A percentile compares a stretch with the other conserved stretches of the same genome.
Conservation (phyloP, 1,140 invertebrate species). For the Portunus trituberculatus region DNA sequence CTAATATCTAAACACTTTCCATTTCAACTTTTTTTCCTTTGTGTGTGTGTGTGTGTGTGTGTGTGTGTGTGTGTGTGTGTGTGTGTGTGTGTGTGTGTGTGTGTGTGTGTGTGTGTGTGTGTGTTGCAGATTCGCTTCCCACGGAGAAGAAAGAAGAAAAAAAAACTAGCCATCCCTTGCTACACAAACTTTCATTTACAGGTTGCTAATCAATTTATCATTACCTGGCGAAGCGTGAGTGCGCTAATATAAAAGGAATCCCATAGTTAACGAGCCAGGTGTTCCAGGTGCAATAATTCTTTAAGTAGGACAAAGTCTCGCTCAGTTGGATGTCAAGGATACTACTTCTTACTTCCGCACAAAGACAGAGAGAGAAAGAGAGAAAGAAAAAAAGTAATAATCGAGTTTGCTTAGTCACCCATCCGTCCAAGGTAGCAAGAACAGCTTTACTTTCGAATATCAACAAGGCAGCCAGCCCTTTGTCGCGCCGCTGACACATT, state of each 20-base stretch:
- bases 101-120: too few relatives aligned
- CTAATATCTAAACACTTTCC: too few relatives aligned
- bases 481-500: not conserved
- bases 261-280: not conserved
- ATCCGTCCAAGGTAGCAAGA: not conserved
- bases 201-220: not conserved
- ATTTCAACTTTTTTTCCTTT: too few relatives aligned
- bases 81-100: too few relatives aligned
- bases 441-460: not conserved
- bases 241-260: not conserved
- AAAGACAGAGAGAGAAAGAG: not conserved
- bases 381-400: too few relatives aligned
- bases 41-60: too few relatives aligned
- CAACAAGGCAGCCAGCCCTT: not conserved
- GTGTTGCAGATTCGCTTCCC: too few relatives aligned
- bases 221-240: not conserved
- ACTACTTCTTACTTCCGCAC: conserved; percentile 5
- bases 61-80: too few relatives aligned
- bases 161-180: too few relatives aligned
- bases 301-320: not conserved
- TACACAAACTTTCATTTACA: not conserved
- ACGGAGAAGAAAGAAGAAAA: too few relatives aligned
- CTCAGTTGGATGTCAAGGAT: not conserved
- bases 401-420: too few relatives aligned
- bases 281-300: not conserved